Evolutionary conservation across 2,113 vertebrate species (phyloP).

Genomic region (Pelecanus crispus): DNA sequence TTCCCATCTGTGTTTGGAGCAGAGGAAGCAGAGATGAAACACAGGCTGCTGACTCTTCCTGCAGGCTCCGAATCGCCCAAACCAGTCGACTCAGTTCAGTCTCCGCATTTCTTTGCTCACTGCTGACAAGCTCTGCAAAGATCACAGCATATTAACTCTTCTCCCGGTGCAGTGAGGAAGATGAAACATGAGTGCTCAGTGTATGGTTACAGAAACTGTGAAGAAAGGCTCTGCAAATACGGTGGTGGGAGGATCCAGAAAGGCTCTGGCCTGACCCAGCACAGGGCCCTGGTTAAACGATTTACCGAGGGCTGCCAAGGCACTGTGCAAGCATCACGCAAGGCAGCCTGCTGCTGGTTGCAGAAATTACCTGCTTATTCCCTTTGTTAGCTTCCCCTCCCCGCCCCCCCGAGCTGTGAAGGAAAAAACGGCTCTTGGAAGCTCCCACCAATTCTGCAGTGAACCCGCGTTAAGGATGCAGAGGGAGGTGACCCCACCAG

Average conservation of each 20-base stretch:
- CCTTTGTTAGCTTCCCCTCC: background rate
- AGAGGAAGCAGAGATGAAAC: slow-evolving; percentile 23
- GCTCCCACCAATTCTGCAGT: background rate
- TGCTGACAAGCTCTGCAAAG: slow-evolving; percentile 7
- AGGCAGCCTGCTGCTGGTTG: background rate
- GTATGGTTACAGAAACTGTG: background rate
- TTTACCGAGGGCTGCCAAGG: background rate
- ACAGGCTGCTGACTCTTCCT: slow-evolving; percentile 33
- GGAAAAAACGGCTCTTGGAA: background rate
- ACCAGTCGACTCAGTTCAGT: background rate
- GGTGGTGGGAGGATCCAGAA: background rate
- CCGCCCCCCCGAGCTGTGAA: background rate
- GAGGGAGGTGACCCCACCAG: background rate
- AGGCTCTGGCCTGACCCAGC: background rate
- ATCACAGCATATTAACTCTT: background rate
- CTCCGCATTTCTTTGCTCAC: background rate
- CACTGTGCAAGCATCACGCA: background rate
- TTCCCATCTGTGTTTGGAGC: slow-evolving; percentile 25
- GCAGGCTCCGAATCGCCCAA: background rate
- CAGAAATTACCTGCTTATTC: background rate
- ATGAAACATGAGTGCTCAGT: background rate
- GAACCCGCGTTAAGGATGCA: background rate
- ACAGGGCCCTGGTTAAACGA: background rate
- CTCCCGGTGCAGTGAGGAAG: background rate
- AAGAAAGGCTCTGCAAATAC: background rate